Base-by-base conservation (phyloP, 2,888 invertebrate species). In the Platerodrilus igneus region DNA sequence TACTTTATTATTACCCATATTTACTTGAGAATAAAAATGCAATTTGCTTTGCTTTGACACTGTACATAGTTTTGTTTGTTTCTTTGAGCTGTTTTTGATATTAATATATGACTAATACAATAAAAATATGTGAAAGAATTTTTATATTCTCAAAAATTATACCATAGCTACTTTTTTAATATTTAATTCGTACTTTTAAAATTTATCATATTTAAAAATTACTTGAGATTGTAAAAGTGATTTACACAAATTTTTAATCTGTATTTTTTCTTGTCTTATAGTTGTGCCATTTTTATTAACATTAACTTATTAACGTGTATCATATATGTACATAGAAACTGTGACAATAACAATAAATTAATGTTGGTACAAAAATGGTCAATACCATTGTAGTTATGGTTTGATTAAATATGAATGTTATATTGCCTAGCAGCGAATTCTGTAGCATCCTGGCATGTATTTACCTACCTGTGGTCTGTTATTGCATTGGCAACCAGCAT, bases 401-500 rank as follows among this genome's bases (percentile, higher is more conserved):
- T 50, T 51, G 46, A 51, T 53, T 57, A 58, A 57, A 50, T n/a
- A n/a, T 47, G 45, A 51, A 47, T 59, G 51, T 60, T 61, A n/a
- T n/a, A 48, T 63, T 62, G 54, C 60, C 57, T 56, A 58, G 60
- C 59, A 56, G 21, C 31, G 28, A 47, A 40, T 27, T 57, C 58
- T 59, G 58, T 64, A 64, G 61, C 59, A 59, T 64, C 62, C 62
- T 65, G 68, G 68, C 68, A 68, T 67, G 68, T 62, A 62, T 60
- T 66, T 62, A 60, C 61, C 62, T 66, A 64, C 58, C 60, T 67
- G 58, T 67, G 67, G 67, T 67, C 68, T 57, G 60, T 68, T 60
- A 56, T 67, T 59, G 68, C 66, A 58, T 63, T 68, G 63, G 66
- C 66, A 60, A 66, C 66, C 60, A 68, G 68, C 68, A 68, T 68